Conservation (phyloP, 2,888 invertebrate species). For the Caenorhabditis panamensis region DNA sequence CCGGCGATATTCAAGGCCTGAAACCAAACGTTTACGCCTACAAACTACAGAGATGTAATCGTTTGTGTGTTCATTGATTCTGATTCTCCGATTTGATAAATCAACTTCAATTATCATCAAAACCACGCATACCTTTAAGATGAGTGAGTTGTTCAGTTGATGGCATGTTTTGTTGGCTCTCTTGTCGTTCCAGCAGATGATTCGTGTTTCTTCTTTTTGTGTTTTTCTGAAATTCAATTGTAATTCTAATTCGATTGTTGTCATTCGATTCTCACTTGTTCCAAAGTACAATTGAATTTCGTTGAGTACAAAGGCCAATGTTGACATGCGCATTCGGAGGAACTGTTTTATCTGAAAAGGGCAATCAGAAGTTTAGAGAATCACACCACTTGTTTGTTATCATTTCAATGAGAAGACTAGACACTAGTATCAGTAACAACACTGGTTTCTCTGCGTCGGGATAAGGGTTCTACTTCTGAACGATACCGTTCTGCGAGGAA, state of each 20-base stretch:
- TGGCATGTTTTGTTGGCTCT: slow-evolving; percentile 82
- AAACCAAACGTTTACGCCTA: neutral
- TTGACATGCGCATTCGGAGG: slow-evolving; percentile 44
- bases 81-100: neutral
- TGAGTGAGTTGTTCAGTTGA: slow-evolving; percentile 70
- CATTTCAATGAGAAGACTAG: slow-evolving; percentile 16
- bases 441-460: slow-evolving; percentile 14
- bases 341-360: slow-evolving; percentile 41
- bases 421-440: slow-evolving; percentile 32
- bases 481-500: slow-evolving; percentile 12
- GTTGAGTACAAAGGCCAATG: slow-evolving; percentile 89
- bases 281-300: slow-evolving; percentile 91
- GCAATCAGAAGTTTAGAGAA: slow-evolving; percentile 2
- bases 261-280: slow-evolving; percentile 85
- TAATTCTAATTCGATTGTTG: slow-evolving; percentile 10
- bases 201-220: slow-evolving; percentile 46
- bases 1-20: slow-evolving; percentile 32
- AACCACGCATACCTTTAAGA: slow-evolving; percentile 16
- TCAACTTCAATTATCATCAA: neutral
- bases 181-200: slow-evolving; percentile 89
- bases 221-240: slow-evolving; percentile 38
- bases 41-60: no score
- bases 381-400: slow-evolving; percentile 19
- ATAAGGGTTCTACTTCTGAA: slow-evolving; percentile 10
- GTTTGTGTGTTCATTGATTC: slow-evolving; percentile 1